Base-by-base conservation (phyloP, 2,888 invertebrate species). In the Drosophila prolongata region DNA sequence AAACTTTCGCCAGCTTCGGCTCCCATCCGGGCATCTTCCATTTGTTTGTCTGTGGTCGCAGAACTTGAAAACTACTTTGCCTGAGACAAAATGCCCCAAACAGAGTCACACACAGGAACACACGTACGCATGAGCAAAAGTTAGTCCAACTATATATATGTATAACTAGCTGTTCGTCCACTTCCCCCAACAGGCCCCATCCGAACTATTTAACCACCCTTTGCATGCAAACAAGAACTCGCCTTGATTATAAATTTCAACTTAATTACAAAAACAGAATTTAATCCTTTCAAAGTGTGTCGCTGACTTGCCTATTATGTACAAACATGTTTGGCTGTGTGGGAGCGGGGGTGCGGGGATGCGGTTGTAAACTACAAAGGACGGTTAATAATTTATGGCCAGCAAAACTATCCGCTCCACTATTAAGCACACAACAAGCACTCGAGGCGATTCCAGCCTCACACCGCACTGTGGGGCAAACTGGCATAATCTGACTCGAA, bases 201-300 rank as follows among this genome's bases (percentile, higher is more conserved):
- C 11, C 16, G 24, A 10, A 46, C 46, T 27, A 27, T 44, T 44
- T 11, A 44, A 14, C 46, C 42, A 19, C 34, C 57, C 49, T 37
- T 42, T 50, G 47, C 49, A 42, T 65, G 62, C 71, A 83, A 78
- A 74, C 75, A 71, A 75, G 60, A 57, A 60, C 53, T 84, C 53
- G 85, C 75, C 81, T 89, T 87, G 88, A 89, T 89, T 89, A 89
- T 87, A 87, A 87, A 87, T 87, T 87, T 87, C 90, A 89, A 89
- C 90, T 87, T 87, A 87, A 87, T 87, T 87, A 87, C 90, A 89
- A 87, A 87, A 89, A 87, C 87, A 87, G 79, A 89, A 78, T 80
- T 87, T 87, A 87, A 87, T 89, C 87, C 90, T 75, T 89, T 82
- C 87, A 61, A 85, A 86, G 77, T 84, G 83, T 84, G 83, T 86